Evolutionary conservation across 2,888 invertebrate species (phyloP).

Genomic region (Aspidapion aeneum): DNA sequence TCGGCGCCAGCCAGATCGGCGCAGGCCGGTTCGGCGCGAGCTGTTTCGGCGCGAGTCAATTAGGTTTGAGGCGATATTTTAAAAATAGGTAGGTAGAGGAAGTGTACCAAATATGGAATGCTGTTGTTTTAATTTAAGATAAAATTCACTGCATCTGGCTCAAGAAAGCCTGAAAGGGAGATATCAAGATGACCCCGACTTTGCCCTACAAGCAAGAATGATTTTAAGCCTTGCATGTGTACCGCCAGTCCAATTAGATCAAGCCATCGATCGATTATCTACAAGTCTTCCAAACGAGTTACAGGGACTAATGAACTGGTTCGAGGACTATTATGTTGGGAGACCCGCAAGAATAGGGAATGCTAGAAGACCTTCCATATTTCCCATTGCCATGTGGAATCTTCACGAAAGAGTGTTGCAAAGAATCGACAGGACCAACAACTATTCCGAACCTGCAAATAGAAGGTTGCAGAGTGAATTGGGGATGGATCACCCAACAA

Average conservation of each 20-base stretch:
- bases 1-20: too few relatives aligned
- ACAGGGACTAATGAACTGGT: neutral
- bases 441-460: too few relatives aligned
- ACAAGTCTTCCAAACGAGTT: neutral
- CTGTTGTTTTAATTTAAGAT: too few relatives aligned
- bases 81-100: too few relatives aligned
- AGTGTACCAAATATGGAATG: too few relatives aligned
- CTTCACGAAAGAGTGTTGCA: constrained; percentile 16
- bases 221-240: neutral
- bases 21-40: too few relatives aligned
- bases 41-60: too few relatives aligned
- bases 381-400: neutral
- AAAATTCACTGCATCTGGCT: too few relatives aligned
- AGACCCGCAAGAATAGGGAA: constrained; percentile 6
- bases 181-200: constrained; percentile 7
- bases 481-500: too few relatives aligned
- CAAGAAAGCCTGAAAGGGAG: constrained; percentile 3
- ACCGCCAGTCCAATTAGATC: neutral
- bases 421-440: constrained; percentile 5
- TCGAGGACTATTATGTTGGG: constrained; percentile 7
- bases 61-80: too few relatives aligned
- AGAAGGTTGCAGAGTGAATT: too few relatives aligned
- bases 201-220: constrained; percentile 6
- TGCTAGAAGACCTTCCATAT: constrained; percentile 8
- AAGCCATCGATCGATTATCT: neutral